Base-by-base conservation (phyloP, 2,113 vertebrate species). In the Oncorhynchus tshawytscha region DNA sequence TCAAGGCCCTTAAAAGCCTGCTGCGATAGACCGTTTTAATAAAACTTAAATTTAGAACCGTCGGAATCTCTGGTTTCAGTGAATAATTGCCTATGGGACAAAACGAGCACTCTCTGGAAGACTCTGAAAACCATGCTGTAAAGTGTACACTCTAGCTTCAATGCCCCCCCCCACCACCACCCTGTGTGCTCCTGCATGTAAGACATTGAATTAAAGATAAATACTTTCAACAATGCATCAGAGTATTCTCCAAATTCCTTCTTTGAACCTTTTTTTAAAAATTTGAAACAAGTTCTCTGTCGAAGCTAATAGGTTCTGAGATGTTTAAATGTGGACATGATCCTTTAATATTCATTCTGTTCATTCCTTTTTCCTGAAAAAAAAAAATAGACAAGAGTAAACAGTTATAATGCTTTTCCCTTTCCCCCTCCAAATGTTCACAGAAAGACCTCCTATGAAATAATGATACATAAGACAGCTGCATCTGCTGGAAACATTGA, bases 1-100 rank as follows among this genome's bases (percentile, higher is more conserved):
- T 71, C 62, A 34, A 72, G 75, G 72, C 72, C 82, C 72, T 72
- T 15, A 74, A 78, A 78, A 69, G 73, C 70, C 72, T 11, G 71
- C 75, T 64, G 67, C 74, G 70, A 81, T 78, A 65, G n/a, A 68
- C 71, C 62, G 67, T 76, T 82, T 82, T 84, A 83, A 83, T 85
- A 82, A 86, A 87, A 76, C 77, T 70, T 79, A 3, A 3, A 78
- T 85, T 86, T 78, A 72, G 81, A 85, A 69, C 24, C 16, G 69
- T 31, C 69, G 79, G 68, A 29, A 75, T 80, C 73, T 79, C 62
- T 13, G 29, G 73, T 85, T 81, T 60, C 77, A 71, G 34, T 81
- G 83, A 84, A 82, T 68, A 71, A 12, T 73, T 34, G 79, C 80
- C 78, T 78, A 49, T 9, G 67, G 60, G 65, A 78, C 72, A 73